A percentile compares a stretch with the other conserved stretches of the same genome.
Conservation (phyloP, 2,113 vertebrate genomes). For the Menura novaehollandiae region DNA sequence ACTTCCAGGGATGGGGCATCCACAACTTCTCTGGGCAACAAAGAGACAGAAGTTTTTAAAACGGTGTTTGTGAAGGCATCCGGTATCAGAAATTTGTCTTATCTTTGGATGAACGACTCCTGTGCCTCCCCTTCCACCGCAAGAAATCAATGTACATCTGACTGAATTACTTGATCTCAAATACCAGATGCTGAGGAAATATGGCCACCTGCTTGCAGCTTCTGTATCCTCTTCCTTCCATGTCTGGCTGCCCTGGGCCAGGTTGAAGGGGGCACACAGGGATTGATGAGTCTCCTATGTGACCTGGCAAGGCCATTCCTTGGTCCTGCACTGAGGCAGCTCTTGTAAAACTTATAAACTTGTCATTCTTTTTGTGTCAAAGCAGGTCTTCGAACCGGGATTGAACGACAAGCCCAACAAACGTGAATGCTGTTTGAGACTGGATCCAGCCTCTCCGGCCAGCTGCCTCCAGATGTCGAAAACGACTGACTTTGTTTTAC, state of each 20-base stretch:
- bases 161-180: neutral
- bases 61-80: neutral
- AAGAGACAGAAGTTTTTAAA: neutral
- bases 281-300: neutral
- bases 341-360: neutral
- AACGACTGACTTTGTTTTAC: slow-evolving; percentile 8
- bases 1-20: neutral
- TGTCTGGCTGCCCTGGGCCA: fast-evolving
- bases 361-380: neutral
- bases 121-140: neutral
- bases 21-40: neutral
- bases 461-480: neutral
- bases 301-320: neutral
- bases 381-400: neutral
- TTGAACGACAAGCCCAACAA: neutral
- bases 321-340: neutral
- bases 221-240: neutral
- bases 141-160: neutral
- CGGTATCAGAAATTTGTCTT: neutral
- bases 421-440: neutral
- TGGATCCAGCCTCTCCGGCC: neutral
- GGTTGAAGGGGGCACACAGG: neutral
- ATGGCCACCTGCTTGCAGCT: neutral
- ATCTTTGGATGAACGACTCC: neutral
- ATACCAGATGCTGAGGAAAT: neutral